Evolutionary conservation across 2,888 invertebrate genomes (phyloP), one percentile per base, ranked within the genome.

Genomic region (Trypoxylon attenuatum): DNA sequence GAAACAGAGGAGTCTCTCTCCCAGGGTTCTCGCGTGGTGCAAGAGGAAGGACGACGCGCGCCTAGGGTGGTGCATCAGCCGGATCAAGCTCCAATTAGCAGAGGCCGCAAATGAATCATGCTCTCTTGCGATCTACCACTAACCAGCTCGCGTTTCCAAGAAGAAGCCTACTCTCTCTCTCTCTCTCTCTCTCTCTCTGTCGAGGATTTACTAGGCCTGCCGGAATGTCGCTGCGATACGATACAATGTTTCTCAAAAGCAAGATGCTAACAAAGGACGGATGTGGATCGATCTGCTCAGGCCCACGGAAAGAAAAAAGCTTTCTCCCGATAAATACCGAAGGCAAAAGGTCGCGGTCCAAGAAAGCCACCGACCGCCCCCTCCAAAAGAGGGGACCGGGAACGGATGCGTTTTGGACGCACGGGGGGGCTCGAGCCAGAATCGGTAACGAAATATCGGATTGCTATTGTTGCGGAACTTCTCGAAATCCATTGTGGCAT

Each of bases 71-170:
- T 13, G 56, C 56, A 56, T 29, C 52, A 53, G 50, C 41, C 54
- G 53, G 33, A n/a, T n/a, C n/a, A n/a, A n/a, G n/a, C n/a, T n/a
- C 59, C 69, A 72, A 75, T 69, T 74, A 75, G 69, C 69, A 62
- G 53, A 41, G 41, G 54, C 53, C 46, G 61, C 75, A 58, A 66
- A 63, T 63, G 63, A 69, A 71, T 68, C 62, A 49, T 39, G 59
- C 38, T 53, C 53, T 21, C 1, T 50, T 4, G 18, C 55, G 38
- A n/a, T n/a, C n/a, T n/a, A n/a, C n/a, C n/a, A n/a, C n/a, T n/a
- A n/a, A n/a, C n/a, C n/a, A n/a, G n/a, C n/a, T n/a, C n/a, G n/a
- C n/a, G n/a, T n/a, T n/a, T n/a, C n/a, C n/a, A n/a, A n/a, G n/a
- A n/a, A n/a, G n/a, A n/a, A n/a, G n/a, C n/a, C n/a, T n/a, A n/a